Conservation (phyloP, 2,113 vertebrate species). For the Tylochromis polylepis region DNA sequence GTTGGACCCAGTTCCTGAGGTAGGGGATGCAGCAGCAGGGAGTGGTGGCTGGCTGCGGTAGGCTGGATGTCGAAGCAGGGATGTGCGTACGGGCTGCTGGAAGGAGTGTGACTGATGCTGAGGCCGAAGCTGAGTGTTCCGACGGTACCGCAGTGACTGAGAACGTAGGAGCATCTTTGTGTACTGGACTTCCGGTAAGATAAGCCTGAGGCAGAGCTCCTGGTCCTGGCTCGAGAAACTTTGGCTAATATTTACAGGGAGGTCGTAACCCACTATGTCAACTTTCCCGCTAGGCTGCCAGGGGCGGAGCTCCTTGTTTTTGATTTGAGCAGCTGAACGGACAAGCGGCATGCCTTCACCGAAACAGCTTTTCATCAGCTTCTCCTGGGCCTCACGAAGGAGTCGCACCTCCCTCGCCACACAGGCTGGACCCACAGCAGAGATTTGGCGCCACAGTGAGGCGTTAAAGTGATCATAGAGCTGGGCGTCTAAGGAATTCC, state of each 20-base stretch:
- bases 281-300: constrained; percentile 84
- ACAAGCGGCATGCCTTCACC: constrained; percentile 62
- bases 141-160: constrained; percentile 70
- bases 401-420: constrained; percentile 77
- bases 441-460: constrained; percentile 78
- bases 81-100: constrained; percentile 18
- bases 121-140: neutral
- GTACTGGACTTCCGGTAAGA: constrained; percentile 83
- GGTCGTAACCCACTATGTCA: constrained; percentile 83
- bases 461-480: constrained; percentile 84
- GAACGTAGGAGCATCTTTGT: constrained; percentile 75
- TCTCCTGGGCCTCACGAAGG: constrained; percentile 72
- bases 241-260: constrained; percentile 66
- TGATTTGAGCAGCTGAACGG: constrained; percentile 75
- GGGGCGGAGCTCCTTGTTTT: constrained; percentile 82
- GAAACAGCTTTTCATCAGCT: constrained; percentile 75
- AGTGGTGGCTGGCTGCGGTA: neutral
- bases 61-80: constrained; percentile 67
- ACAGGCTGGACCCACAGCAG: constrained; percentile 67
- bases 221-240: constrained; percentile 25
- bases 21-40: neutral
- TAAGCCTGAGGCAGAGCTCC: constrained; percentile 81
- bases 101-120: neutral
- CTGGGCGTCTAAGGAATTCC: constrained; percentile 78
- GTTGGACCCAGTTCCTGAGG: constrained; percentile 1